Conservation (phyloP, 2,797 vertebrate genomes). For the Champsocephalus esox region DNA sequence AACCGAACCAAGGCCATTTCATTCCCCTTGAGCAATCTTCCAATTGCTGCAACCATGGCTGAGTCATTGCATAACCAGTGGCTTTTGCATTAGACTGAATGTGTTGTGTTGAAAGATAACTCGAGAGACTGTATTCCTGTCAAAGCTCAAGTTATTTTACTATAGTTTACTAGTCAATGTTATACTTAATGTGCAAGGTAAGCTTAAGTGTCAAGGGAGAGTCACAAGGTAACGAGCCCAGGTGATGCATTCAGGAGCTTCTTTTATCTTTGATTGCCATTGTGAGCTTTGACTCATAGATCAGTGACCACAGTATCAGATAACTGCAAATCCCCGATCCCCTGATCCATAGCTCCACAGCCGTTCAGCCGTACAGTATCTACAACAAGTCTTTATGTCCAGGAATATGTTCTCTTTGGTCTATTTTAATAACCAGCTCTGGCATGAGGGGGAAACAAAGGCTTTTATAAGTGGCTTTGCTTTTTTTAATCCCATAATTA, state of each 20-base stretch:
- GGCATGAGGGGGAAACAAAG: constrained; percentile 6
- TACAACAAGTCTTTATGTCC: not conserved
- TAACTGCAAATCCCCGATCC: too few species aligned
- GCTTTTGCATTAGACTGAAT: constrained; percentile 49
- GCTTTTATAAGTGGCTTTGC: constrained; percentile 1
- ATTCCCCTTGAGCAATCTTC: constrained; percentile 43
- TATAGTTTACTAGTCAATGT: not conserved
- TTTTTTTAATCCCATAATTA: not conserved
- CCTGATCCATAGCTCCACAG: not conserved
- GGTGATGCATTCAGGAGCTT: constrained; percentile 5
- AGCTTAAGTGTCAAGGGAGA: not conserved
- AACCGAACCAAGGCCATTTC: constrained; percentile 17
- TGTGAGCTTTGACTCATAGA: not conserved
- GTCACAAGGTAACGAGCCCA: not conserved
- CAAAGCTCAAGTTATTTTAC: constrained; percentile 49
- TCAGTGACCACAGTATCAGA: not conserved
- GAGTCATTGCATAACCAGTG: constrained; percentile 61
- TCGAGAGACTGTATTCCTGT: constrained; percentile 11
- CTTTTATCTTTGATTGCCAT: constrained; percentile 3
- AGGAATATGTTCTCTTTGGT: not conserved
- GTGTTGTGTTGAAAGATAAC: constrained; percentile 51
- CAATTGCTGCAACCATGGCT: constrained; percentile 37
- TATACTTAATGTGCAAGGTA: not conserved
- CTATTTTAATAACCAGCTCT: constrained; percentile 1
- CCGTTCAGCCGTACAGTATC: not conserved